Evolutionary conservation across 2,888 invertebrate species (phyloP).

Genomic region (Disparrhopalites patrizii): DNA sequence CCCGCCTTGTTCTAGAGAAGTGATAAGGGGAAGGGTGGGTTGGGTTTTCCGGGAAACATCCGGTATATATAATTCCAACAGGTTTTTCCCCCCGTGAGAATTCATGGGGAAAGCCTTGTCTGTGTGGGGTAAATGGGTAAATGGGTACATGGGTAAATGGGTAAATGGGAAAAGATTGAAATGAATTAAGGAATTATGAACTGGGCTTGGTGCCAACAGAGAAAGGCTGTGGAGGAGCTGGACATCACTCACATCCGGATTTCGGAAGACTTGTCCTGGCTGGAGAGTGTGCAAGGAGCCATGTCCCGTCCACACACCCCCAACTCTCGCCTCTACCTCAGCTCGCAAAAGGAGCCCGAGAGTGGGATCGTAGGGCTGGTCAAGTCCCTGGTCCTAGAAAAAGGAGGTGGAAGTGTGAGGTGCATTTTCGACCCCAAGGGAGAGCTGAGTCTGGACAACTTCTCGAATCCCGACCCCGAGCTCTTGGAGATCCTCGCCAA

Average conservation of each 20-base stretch:
- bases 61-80: no score
- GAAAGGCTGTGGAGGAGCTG: background rate
- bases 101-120: no score
- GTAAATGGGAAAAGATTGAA: no score
- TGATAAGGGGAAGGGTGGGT: no score
- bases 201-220: no score
- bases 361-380: slow-evolving; percentile 82
- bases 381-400: slow-evolving; percentile 81
- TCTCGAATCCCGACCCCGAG: slow-evolving; percentile 1
- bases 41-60: no score
- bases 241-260: background rate
- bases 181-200: no score
- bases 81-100: no score
- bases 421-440: slow-evolving; percentile 51
- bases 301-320: slow-evolving; percentile 60
- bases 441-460: slow-evolving; percentile 7
- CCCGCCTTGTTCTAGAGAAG: no score
- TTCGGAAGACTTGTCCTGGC: slow-evolving; percentile 63
- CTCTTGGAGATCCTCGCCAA: slow-evolving; percentile 7
- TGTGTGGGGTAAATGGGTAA: no score
- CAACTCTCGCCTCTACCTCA: slow-evolving; percentile 10
- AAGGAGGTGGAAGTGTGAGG: slow-evolving; percentile 69
- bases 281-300: slow-evolving; percentile 70
- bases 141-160: no score
- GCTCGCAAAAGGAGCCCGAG: slow-evolving; percentile 60